Base-by-base conservation (phyloP, 2,113 vertebrate genomes). In the Oreamnos americanus region DNA sequence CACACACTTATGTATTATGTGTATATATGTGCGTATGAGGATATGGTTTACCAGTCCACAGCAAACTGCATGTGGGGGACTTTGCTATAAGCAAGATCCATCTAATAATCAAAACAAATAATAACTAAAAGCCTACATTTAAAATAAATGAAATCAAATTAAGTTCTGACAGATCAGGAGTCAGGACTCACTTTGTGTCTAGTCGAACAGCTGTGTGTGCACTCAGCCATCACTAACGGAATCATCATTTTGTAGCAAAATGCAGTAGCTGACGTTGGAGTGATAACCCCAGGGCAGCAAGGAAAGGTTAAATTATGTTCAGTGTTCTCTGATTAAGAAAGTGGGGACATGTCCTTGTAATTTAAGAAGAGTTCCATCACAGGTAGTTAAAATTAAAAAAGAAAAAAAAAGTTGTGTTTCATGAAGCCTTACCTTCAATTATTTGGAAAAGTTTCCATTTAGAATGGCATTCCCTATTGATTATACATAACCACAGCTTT, bases 301-400 rank as follows among this genome's bases (percentile, higher is more conserved):
- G 47, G 67, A 90, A 95, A 97, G 92, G 91, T 91, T 96, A 76
- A 51, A 64, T 92, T 62, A 55, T 64, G 36, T 45, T 86, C 88
- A 16, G 17, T 88, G 47, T 91, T 91, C 85, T 92, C 78, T 93
- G 28, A 51, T 90, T 94, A 95, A 89, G 88, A 91, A 87, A 60
- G 71, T 0, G 43, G 76, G 25, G 74, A n/a, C 81, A 71, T 78
- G 58, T 87, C 57, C 74, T 81, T 90, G 57, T 28, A 92, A 74
- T 91, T 94, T 78, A 79, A 91, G 33, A 93, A 96, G 94, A 82
- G 53, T 97, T 85, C 82, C 71, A 26, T 97, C 92, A 74, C 23
- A 91, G 19, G 60, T 43, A 55, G 83, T 89, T 94, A 71, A 94
- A 91, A 90, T 60, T 36, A 90, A 94, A 87, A 88, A 60, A 90